phyloP scores from a whole-genome alignment of 2,113 vertebrate species.

The Charina bottae region DNA sequence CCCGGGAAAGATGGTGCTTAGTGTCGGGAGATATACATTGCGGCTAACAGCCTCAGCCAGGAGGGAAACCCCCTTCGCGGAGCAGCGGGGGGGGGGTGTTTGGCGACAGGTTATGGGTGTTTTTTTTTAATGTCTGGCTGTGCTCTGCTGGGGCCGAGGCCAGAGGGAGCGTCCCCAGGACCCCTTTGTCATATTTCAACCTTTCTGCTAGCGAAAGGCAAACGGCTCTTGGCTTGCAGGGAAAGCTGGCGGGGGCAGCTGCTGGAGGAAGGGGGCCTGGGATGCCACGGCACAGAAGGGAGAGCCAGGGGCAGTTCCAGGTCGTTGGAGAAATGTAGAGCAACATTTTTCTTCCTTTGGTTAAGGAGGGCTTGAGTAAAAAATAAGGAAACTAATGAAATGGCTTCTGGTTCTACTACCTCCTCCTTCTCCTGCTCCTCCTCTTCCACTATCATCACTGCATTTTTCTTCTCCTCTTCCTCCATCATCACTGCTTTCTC shows the following conservation, averaged over 20 bases:
- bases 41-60: constrained; percentile 80
- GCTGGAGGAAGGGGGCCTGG: constrained; percentile 15
- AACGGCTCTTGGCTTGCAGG: constrained; percentile 56
- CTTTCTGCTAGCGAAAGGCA: constrained; percentile 63
- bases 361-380: constrained; percentile 2
- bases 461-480: neutral
- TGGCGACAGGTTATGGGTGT: constrained; percentile 79
- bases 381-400: neutral
- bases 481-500: neutral
- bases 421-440: neutral
- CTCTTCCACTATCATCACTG: neutral
- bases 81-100: constrained; percentile 49
- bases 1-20: constrained; percentile 81
- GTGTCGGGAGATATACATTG: constrained; percentile 81
- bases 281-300: neutral
- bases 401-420: neutral
- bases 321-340: rapidly evolving
- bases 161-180: constrained; percentile 67
- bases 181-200: constrained; percentile 76
- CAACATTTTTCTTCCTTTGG: neutral
- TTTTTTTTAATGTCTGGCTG: constrained; percentile 73
- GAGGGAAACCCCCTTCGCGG: constrained; percentile 72
- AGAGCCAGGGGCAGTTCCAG: neutral
- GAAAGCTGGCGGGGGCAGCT: constrained; percentile 41
- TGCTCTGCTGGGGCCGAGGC: constrained; percentile 74